phyloP scores from a whole-genome alignment of 2,113 vertebrate species.

The Carassius gibelio region DNA sequence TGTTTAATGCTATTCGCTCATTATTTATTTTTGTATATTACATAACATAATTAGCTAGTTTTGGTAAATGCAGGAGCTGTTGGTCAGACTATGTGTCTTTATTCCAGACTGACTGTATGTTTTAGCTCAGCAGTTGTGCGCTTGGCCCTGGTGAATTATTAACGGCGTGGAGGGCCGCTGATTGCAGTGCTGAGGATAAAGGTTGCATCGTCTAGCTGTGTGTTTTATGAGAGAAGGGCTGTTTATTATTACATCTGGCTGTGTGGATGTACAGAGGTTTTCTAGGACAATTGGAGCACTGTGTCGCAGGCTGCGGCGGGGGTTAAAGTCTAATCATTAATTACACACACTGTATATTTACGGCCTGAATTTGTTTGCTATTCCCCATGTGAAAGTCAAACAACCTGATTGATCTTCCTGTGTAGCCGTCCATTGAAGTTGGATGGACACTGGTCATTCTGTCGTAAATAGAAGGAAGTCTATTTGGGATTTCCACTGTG shows the following conservation, averaged over 20 bases:
- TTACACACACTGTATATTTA: constrained; percentile 15
- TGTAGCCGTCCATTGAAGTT: not conserved
- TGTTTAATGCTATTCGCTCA: not conserved
- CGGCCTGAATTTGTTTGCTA: constrained; percentile 30
- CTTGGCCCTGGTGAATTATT: constrained; percentile 81
- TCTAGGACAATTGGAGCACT: constrained; percentile 20
- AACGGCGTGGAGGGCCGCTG: constrained; percentile 71
- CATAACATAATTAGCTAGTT: not conserved
- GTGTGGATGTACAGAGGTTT: not conserved
- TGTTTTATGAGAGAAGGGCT: constrained; percentile 36
- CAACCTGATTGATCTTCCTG: not conserved
- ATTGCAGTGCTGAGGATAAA: constrained; percentile 68
- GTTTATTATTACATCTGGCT: constrained; percentile 12
- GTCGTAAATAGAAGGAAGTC: not conserved
- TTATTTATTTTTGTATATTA: not conserved
- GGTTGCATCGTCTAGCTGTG: constrained; percentile 57
- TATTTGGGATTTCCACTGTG: not conserved
- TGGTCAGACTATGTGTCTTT: not conserved
- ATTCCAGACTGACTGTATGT: not conserved
- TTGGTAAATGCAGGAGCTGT: not conserved
- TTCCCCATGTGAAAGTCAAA: constrained; percentile 15
- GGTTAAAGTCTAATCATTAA: constrained; percentile 50
- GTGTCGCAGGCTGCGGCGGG: not conserved
- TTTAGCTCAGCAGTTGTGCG: constrained; percentile 43
- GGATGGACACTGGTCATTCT: not conserved